These are phyloP conservation scores for Ypsolopha sequella DNA, from an alignment of 2,888 invertebrate species.

Conservation along the genomic window DNA sequence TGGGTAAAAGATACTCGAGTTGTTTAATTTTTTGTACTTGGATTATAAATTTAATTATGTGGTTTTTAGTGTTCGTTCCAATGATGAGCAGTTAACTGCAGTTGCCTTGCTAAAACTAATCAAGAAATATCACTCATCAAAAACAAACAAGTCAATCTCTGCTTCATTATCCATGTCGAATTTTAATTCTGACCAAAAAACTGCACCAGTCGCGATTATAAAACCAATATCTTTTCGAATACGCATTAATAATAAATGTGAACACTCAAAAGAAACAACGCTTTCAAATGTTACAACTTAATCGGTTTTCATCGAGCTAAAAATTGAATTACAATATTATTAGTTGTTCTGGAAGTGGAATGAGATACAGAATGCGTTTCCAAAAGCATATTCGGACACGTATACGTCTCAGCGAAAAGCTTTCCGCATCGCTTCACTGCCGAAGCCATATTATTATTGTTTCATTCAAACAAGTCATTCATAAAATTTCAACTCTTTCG, in stretches of 20 bases:
- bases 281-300: constrained; percentile 8
- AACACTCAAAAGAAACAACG: not conserved
- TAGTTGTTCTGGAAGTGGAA: constrained; percentile 44
- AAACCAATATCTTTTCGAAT: too few species aligned
- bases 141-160: too few species aligned
- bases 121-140: too few species aligned
- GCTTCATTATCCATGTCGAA: too few species aligned
- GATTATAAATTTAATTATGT: constrained; percentile 23
- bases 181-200: too few species aligned
- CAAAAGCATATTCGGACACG: constrained; percentile 23
- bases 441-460: constrained; percentile 47
- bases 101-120: too few species aligned
- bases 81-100: constrained; percentile 4
- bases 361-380: constrained; percentile 10
- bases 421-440: constrained; percentile 36
- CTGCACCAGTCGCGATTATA: too few species aligned
- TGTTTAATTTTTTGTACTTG: constrained; percentile 17
- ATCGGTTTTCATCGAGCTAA: constrained; percentile 10
- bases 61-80: constrained; percentile 11
- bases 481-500: constrained; percentile 61
- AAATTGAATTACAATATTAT: constrained; percentile 27
- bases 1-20: constrained; percentile 19
- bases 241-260: not conserved
- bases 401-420: constrained; percentile 18
- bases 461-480: constrained; percentile 67